Base-by-base conservation (phyloP, 2,113 vertebrate species). In the Scomber japonicus region DNA sequence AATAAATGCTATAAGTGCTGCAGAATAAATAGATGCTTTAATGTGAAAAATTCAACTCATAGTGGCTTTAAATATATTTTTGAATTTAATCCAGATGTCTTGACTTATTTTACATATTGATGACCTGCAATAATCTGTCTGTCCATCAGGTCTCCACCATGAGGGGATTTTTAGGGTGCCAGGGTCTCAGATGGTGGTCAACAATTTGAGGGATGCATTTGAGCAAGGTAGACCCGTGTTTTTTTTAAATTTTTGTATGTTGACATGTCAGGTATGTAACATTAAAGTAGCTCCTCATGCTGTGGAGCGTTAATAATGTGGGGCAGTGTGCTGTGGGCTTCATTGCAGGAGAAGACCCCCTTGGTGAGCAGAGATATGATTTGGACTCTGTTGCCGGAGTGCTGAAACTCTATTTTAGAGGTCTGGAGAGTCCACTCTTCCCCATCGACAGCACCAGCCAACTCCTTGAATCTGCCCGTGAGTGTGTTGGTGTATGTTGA, bases 141-240 rank as follows among this genome's bases (percentile, higher is more conserved):
- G 54, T 65, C 59, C 27, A 3, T 12, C 84, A 98, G 97, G 97
- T 78, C 91, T 98, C 31, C 97, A 98, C 80, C 97, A 98, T 61
- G 97, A 98, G 82, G 97, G 97, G 31, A 97, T 98, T 80, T 98
- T 98, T 71, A 92, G 97, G 72, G 96, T 98, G 24, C 95, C 97
- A 0, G 97, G 97, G 0, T 94, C 96, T 30, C 96, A 97, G 83
- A 71, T 76, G 44, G 95, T 96, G 56, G 93, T 97, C 60, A 96
- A 96, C 4, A 95, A 93, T 73, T 89, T 96, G 78, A 95, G 95
- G 10, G 96, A 96, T 1, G 94, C 95, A 9, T 98, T 98, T 80
- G 96, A 97, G 85, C 94, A 85, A 95, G 97, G 97, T 97, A 79
- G 31, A 51, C 13, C 13, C 80, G 63, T 63, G 27, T 83, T 5